These are phyloP conservation scores for Drosophila lutescens DNA, from an alignment of 2,888 invertebrate species.

Conservation along the genomic window DNA sequence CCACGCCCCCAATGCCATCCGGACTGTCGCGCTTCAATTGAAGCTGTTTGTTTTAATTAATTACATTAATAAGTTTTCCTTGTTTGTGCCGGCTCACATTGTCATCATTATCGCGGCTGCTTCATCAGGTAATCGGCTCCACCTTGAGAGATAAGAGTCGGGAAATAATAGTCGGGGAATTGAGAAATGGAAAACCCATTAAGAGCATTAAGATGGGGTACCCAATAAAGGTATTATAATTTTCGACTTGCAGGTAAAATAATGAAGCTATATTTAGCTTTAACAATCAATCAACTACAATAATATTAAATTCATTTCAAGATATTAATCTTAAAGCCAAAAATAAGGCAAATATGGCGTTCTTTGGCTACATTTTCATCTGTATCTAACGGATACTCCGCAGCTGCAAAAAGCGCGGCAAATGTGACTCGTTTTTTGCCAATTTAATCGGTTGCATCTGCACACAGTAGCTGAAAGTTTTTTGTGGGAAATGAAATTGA, in stretches of 20 bases:
- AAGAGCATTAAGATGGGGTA: background rate
- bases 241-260: too few relatives aligned
- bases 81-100: slow-evolving; percentile 51
- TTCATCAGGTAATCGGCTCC: slow-evolving; percentile 35
- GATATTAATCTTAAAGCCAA: background rate
- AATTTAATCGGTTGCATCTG: slow-evolving; percentile 25
- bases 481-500: slow-evolving; percentile 18
- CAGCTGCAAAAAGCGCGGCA: slow-evolving; percentile 34
- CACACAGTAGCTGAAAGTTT: slow-evolving; percentile 1
- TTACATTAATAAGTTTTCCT: slow-evolving; percentile 70
- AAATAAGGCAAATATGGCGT: slow-evolving; percentile 1
- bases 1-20: slow-evolving; percentile 5
- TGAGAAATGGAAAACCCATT: slow-evolving; percentile 57
- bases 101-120: slow-evolving; percentile 44
- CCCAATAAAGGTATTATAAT: background rate
- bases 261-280: too few relatives aligned
- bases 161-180: background rate
- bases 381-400: slow-evolving; percentile 12
- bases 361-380: background rate
- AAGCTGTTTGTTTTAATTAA: slow-evolving; percentile 74
- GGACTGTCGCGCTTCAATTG: slow-evolving; percentile 59
- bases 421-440: slow-evolving; percentile 14
- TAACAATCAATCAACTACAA: too few relatives aligned
- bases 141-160: slow-evolving; percentile 12
- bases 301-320: too few relatives aligned